A percentile compares a stretch with the other conserved stretches of the same genome.
Evolutionary conservation across 1,140 invertebrate genomes (phyloP).

Genomic region (Campoletis sonorensis): DNA sequence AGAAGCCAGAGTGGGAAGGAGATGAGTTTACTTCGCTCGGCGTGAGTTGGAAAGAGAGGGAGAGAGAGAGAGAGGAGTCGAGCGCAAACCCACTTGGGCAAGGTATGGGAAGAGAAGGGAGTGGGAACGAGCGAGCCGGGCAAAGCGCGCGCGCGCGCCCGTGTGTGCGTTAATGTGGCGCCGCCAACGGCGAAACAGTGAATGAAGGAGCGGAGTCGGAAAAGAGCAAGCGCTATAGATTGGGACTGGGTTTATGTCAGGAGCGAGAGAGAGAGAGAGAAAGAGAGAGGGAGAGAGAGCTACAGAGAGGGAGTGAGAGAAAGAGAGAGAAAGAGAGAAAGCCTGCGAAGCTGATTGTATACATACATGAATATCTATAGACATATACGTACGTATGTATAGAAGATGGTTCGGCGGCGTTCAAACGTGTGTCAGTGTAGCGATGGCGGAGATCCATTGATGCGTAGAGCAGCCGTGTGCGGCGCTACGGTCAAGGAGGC

Average conservation of each 20-base stretch:
- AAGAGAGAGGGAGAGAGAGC: not conserved
- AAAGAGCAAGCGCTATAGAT: constrained; percentile 21
- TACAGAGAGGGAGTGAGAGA: not conserved
- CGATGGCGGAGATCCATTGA: constrained; percentile 54
- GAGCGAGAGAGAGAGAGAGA: not conserved
- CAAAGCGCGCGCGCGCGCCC: no score
- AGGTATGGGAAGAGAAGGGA: no score
- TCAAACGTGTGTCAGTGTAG: constrained; percentile 48
- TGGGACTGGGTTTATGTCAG: not conserved
- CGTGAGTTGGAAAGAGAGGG: not conserved
- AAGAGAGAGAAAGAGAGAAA: not conserved
- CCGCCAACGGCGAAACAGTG: no score
- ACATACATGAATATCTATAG: not conserved
- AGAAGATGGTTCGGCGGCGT: not conserved
- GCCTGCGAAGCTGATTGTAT: not conserved
- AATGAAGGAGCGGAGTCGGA: not conserved
- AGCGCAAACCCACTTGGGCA: not conserved
- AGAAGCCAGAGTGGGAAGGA: not conserved
- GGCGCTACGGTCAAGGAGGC: constrained; percentile 57
- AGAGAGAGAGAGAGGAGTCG: constrained; percentile 25
- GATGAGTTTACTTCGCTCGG: not conserved
- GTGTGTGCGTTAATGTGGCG: no score
- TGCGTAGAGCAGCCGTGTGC: constrained; percentile 30
- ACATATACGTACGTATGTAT: not conserved
- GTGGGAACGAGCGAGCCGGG: no score